Percentiles rank a stretch among this genome's conserved stretches.
phyloP scores from a whole-genome alignment of 2,797 vertebrate species.

The Manis crassicaudata region DNA sequence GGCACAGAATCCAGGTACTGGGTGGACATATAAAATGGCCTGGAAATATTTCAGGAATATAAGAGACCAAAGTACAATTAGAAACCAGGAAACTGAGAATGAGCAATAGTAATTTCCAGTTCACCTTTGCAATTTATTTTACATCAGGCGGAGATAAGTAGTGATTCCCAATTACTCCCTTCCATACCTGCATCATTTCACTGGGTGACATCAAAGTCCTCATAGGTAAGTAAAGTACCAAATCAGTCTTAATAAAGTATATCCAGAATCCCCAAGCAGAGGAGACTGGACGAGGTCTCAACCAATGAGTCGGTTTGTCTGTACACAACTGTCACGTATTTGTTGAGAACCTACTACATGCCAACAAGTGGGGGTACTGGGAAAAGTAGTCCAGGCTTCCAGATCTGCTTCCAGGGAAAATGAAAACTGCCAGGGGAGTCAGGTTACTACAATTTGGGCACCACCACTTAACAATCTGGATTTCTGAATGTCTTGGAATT shows the following conservation, averaged over 20 bases:
- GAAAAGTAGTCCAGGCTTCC: neutral
- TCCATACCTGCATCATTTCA: slow-evolving; percentile 19
- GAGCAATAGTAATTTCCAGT: neutral
- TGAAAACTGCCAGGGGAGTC: neutral
- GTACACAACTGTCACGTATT: neutral
- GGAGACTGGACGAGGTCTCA: neutral
- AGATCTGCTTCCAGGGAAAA: neutral
- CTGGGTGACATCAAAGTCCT: neutral
- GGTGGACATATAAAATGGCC: neutral
- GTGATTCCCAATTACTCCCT: slow-evolving; percentile 31
- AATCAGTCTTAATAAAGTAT: slow-evolving; percentile 43
- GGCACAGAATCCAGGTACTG: neutral
- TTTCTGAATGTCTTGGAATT: neutral
- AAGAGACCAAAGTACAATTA: neutral
- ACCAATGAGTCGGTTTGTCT: neutral
- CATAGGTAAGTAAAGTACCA: slow-evolving; percentile 20
- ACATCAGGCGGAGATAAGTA: neutral
- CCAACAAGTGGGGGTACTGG: neutral
- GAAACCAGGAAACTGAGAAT: neutral
- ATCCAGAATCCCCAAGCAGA: slow-evolving; percentile 22
- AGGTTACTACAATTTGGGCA: neutral
- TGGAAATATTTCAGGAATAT: neutral
- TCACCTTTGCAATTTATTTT: slow-evolving; percentile 1
- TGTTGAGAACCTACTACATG: neutral
- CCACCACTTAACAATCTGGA: neutral